These are phyloP conservation scores for Eubasilissa splendida DNA, from an alignment of 2,888 invertebrate genomes.

Conservation along the genomic window DNA sequence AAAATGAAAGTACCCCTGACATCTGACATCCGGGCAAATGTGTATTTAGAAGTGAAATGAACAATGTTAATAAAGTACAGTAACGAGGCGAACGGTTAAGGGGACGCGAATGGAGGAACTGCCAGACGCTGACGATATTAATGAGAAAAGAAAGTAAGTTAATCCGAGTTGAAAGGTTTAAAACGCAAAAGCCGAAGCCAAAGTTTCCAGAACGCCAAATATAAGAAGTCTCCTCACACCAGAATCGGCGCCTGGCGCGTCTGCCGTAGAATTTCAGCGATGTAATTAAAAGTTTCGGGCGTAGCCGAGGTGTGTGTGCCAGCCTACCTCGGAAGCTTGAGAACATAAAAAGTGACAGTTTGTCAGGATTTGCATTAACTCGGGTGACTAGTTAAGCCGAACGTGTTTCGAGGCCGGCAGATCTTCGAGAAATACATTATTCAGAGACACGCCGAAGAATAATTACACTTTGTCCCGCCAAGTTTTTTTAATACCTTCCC, in stretches of 20 bases:
- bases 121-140: constrained; percentile 41
- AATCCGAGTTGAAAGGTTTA: constrained; percentile 55
- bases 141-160: constrained; percentile 54
- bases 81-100: constrained; percentile 19
- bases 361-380: constrained; percentile 53
- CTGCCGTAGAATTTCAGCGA: constrained; percentile 50
- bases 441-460: constrained; percentile 44
- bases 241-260: constrained; percentile 35
- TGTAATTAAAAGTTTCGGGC: constrained; percentile 58
- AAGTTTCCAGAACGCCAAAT: constrained; percentile 45
- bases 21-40: constrained; percentile 6
- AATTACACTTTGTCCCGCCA: constrained; percentile 34
- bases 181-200: constrained; percentile 50
- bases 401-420: constrained; percentile 40
- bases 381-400: constrained; percentile 50
- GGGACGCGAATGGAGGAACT: constrained; percentile 33
- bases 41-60: not conserved
- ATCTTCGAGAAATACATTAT: constrained; percentile 45
- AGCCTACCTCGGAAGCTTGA: constrained; percentile 34
- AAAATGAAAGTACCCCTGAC: constrained; percentile 8
- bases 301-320: constrained; percentile 41
- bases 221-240: constrained; percentile 37
- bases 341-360: constrained; percentile 52
- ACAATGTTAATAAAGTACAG: constrained; percentile 8
- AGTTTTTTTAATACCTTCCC: constrained; percentile 22